Evolutionary conservation across 2,888 invertebrate genomes (phyloP).

Genomic region (Spilarctia lutea): DNA sequence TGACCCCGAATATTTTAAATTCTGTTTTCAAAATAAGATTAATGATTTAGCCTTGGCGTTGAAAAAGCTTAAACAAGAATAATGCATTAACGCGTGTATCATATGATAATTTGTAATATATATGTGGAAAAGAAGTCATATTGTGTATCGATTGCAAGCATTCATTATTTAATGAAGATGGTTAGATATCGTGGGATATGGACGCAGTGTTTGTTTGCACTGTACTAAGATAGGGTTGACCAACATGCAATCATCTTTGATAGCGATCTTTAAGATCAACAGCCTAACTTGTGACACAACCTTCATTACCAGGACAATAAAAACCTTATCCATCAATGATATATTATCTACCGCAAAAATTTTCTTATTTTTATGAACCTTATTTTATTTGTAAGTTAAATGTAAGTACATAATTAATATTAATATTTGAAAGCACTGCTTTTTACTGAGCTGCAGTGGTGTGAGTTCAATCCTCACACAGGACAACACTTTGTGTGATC

Average conservation of each 20-base stretch:
- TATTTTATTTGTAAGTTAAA: not conserved
- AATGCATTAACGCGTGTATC: constrained; percentile 71
- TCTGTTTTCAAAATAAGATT: constrained; percentile 52
- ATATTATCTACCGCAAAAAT: not conserved
- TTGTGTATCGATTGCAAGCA: constrained; percentile 61
- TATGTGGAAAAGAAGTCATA: constrained; percentile 56
- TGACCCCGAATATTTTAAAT: constrained; percentile 17
- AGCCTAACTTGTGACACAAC: constrained; percentile 75
- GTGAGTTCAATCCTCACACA: no score
- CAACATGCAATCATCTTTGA: constrained; percentile 79
- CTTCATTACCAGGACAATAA: constrained; percentile 80
- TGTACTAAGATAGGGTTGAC: constrained; percentile 54
- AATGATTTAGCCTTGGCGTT: constrained; percentile 70
- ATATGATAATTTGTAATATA: constrained; percentile 38
- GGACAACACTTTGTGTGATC: no score
- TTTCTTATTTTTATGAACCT: not conserved
- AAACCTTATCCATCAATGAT: constrained; percentile 63
- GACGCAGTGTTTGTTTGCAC: constrained; percentile 54
- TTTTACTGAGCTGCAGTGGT: no score
- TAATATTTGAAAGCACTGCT: no score
- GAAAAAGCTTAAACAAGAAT: constrained; percentile 71
- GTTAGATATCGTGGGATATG: constrained; percentile 39
- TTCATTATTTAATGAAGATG: constrained; percentile 59
- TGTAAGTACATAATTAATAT: not conserved
- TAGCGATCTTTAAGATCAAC: constrained; percentile 82